These are phyloP conservation scores for Cherax destructor DNA, from an alignment of 1,140 invertebrate species.

Conservation along the genomic window DNA sequence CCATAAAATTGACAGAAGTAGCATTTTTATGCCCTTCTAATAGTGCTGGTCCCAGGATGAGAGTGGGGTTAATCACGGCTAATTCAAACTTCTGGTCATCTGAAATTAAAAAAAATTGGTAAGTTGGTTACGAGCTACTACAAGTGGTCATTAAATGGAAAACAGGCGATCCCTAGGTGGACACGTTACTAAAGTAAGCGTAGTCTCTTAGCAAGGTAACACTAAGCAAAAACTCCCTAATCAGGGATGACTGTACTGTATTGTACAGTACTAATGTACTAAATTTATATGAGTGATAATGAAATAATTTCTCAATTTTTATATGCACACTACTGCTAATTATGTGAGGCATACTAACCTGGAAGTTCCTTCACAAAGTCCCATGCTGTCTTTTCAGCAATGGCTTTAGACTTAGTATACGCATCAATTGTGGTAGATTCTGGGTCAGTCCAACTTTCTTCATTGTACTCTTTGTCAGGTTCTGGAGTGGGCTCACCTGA, in stretches of 20 bases:
- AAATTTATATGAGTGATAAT: no score
- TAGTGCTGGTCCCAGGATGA: constrained; percentile 49
- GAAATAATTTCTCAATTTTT: no score
- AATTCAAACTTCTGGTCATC: constrained; percentile 57
- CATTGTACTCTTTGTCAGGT: constrained; percentile 42
- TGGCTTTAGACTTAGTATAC: constrained; percentile 53
- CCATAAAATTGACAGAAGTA: constrained; percentile 44
- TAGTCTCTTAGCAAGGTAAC: no score
- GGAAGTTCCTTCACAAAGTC: constrained; percentile 53
- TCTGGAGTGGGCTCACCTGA: constrained; percentile 26
- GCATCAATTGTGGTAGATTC: constrained; percentile 29
- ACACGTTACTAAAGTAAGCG: no score
- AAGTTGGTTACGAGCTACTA: not conserved
- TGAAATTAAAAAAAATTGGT: not conserved
- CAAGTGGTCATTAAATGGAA: not conserved
- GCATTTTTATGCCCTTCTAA: constrained; percentile 38
- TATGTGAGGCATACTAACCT: constrained; percentile 6
- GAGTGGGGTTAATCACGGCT: constrained; percentile 46
- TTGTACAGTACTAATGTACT: no score
- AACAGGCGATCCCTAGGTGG: not conserved
- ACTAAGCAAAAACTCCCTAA: no score
- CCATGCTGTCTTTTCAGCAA: constrained; percentile 57
- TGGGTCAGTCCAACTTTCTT: constrained; percentile 44
- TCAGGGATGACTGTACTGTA: no score
- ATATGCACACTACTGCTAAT: no score